Percentiles rank a stretch among this genome's conserved stretches.
These are phyloP conservation scores for Otolemur garnettii DNA, from an alignment of 2,113 vertebrate species.

Conservation along the genomic window DNA sequence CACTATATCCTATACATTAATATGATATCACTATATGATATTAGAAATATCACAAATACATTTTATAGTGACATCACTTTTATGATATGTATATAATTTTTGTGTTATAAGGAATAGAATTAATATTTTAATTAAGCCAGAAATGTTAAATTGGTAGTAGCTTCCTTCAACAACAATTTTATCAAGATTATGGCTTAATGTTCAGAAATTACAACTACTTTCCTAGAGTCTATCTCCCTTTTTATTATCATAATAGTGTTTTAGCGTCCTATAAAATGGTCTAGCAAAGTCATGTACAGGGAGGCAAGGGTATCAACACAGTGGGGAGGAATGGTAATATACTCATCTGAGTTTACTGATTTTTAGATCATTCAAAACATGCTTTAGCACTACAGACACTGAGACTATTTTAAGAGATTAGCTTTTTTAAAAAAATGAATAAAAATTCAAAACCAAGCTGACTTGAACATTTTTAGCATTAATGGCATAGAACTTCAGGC, in stretches of 20 bases:
- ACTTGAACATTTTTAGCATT: not conserved
- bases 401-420: not conserved
- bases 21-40: no score
- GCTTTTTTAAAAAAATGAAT: not conserved
- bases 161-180: not conserved
- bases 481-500: not conserved
- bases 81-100: not conserved
- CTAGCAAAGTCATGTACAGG: no score
- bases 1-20: no score
- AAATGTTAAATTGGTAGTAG: not conserved
- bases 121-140: constrained; percentile 38
- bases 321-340: not conserved
- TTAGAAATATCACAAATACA: not conserved
- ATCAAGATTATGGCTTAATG: not conserved
- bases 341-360: not conserved
- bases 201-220: constrained; percentile 24
- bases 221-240: not conserved
- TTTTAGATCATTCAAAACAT: not conserved
- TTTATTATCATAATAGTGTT: not conserved
- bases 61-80: not conserved
- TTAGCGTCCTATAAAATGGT: not conserved
- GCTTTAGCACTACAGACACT: not conserved
- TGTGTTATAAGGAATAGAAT: constrained; percentile 4
- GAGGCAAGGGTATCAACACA: not conserved
- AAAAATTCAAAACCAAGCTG: not conserved